These are phyloP conservation scores for Parus major DNA, from an alignment of 2,113 vertebrate genomes.

Conservation along the genomic window DNA sequence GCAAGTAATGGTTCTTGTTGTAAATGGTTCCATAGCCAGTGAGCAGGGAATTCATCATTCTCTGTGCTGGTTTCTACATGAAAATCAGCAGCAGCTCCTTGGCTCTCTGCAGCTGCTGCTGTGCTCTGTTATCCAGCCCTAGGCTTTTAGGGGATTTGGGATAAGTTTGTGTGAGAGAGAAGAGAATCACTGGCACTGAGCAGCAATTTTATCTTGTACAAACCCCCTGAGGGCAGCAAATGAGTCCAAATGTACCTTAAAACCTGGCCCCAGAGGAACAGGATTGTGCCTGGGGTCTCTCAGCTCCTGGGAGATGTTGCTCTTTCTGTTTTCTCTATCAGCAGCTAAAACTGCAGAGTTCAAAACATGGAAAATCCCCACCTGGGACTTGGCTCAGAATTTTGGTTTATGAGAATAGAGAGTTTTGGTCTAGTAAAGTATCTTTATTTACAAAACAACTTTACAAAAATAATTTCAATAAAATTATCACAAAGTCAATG, in stretches of 20 bases:
- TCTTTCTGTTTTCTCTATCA: background rate
- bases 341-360: background rate
- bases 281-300: background rate
- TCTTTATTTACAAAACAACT: slow-evolving; percentile 78
- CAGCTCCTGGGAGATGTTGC: background rate
- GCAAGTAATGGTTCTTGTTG: background rate
- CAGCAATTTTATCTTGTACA: background rate
- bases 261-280: background rate
- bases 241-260: background rate
- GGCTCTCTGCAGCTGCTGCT: background rate
- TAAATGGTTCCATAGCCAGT: background rate
- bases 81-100: background rate
- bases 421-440: slow-evolving; percentile 59
- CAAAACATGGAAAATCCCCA: background rate
- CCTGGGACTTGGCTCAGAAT: background rate
- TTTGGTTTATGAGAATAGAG: background rate
- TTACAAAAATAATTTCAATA: slow-evolving; percentile 85
- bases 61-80: background rate
- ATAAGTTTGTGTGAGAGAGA: background rate
- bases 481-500: slow-evolving; percentile 76
- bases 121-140: background rate
- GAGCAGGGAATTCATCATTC: background rate
- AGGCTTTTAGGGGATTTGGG: background rate
- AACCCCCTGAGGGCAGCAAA: background rate
- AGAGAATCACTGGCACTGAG: background rate